Conservation (phyloP, 2,888 invertebrate genomes). For the Caenorhabditis virilis region DNA sequence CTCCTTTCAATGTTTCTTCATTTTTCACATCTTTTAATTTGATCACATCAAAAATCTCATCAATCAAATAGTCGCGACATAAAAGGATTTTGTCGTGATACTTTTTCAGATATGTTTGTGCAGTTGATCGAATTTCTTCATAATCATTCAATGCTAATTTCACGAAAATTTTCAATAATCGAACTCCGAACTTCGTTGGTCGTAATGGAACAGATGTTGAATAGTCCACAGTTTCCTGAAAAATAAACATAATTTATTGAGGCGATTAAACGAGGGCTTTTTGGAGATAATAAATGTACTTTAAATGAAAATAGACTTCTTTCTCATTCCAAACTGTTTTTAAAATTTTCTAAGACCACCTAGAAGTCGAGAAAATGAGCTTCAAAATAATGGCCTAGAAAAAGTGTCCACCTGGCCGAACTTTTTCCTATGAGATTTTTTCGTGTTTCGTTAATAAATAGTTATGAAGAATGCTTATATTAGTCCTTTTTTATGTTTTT, state of each 20-base stretch:
- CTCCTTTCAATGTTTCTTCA: conserved; percentile 6
- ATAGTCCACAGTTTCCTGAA: not conserved
- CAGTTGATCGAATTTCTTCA: conserved; percentile 1
- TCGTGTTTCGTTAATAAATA: too few species aligned
- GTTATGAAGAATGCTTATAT: too few species aligned
- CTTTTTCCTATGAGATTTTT: too few species aligned
- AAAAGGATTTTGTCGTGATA: conserved; percentile 4
- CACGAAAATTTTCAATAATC: conserved; percentile 7
- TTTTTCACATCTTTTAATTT: conserved; percentile 1
- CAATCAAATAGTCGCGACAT: conserved; percentile 14
- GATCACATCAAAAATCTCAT: conserved; percentile 9
- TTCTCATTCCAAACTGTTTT: too few species aligned
- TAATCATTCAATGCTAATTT: conserved; percentile 24
- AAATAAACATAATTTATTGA: not conserved
- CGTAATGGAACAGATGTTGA: not conserved
- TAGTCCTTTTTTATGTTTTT: too few species aligned
- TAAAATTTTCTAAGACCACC: too few species aligned
- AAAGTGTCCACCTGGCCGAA: too few species aligned
- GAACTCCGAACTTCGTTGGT: conserved; percentile 9
- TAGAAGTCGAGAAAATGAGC: too few species aligned
- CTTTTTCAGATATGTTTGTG: not conserved
- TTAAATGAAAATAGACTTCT: not conserved
- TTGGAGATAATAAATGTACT: too few species aligned
- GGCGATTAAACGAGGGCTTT: too few species aligned
- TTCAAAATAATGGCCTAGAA: too few species aligned